Evolutionary conservation across 1,140 invertebrate genomes (phyloP).

Genomic region (Drosophila trapezifrons): DNA sequence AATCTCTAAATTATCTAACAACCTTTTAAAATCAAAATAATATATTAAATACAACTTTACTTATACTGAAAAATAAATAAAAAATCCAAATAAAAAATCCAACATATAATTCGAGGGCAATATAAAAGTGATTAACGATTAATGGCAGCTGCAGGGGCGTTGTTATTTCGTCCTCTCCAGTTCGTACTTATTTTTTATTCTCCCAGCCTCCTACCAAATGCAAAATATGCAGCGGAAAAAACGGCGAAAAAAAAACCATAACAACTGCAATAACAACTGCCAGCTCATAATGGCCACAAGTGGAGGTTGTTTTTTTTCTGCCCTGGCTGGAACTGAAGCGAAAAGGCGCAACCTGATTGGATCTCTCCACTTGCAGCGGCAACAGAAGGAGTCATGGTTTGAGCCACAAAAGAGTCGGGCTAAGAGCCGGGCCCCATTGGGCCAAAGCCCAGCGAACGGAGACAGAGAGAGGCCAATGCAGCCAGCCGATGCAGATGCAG

Average conservation of each 20-base stretch:
- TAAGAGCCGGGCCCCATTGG: conserved; percentile 45
- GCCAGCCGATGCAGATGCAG: conserved; percentile 75
- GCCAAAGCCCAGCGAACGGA: conserved; percentile 14
- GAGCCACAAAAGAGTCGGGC: conserved; percentile 35
- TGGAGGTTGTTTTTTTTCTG: conserved; percentile 48
- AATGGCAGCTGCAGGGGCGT: conserved; percentile 79
- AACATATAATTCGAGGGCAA: conserved; percentile 30
- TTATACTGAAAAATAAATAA: neutral
- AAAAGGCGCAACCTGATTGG: conserved; percentile 78
- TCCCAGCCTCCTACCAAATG: conserved; percentile 70
- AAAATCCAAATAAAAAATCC: conserved; percentile 2
- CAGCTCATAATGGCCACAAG: conserved; percentile 76
- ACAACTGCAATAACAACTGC: conserved; percentile 56
- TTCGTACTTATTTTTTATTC: conserved; percentile 28
- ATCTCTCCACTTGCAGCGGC: conserved; percentile 74
- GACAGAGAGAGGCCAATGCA: conserved; percentile 48
- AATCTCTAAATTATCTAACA: too few species aligned
- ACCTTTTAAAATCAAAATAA: neutral
- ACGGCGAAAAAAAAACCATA: conserved; percentile 45
- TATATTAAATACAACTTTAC: neutral
- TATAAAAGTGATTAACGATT: conserved; percentile 70
- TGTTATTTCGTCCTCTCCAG: conserved; percentile 39
- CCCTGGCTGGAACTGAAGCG: conserved; percentile 56
- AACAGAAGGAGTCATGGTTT: conserved; percentile 35
- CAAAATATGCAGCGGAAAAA: conserved; percentile 69